These are phyloP conservation scores for Montipora sp. DNA, from an alignment of 64 coral and sea anemone species.

Conservation along the genomic window DNA sequence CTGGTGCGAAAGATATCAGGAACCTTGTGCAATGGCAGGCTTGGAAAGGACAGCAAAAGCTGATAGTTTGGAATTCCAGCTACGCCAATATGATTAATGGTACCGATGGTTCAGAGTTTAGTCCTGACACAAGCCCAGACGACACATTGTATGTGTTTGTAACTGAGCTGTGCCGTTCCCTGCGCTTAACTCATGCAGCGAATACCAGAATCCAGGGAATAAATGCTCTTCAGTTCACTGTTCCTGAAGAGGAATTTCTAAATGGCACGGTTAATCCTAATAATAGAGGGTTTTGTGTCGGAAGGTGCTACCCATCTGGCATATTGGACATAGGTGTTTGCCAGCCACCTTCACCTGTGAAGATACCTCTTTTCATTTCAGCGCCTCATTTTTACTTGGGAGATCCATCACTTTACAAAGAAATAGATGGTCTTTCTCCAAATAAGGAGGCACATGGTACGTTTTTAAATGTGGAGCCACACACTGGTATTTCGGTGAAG, in stretches of 20 bases:
- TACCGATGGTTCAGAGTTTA: slow-evolving; percentile 91
- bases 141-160: slow-evolving; percentile 91
- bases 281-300: slow-evolving; percentile 86
- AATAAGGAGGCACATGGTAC: slow-evolving; percentile 85
- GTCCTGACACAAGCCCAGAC: slow-evolving; percentile 55
- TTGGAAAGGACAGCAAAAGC: slow-evolving; percentile 73
- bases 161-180: slow-evolving; percentile 85
- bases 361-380: slow-evolving; percentile 87
- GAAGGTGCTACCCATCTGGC: slow-evolving; percentile 86
- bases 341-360: slow-evolving; percentile 71
- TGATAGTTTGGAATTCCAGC: slow-evolving; percentile 78
- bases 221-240: slow-evolving; percentile 63
- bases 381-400: slow-evolving; percentile 95
- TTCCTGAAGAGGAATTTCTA: slow-evolving; percentile 69
- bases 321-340: slow-evolving; percentile 90
- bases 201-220: slow-evolving; percentile 66
- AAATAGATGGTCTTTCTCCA: slow-evolving; percentile 76
- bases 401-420: slow-evolving; percentile 39
- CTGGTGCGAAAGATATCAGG: slow-evolving; percentile 78
- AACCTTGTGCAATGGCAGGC: slow-evolving; percentile 55
- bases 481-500: slow-evolving; percentile 80
- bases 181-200: slow-evolving; percentile 69
- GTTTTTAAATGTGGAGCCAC: slow-evolving; percentile 83
- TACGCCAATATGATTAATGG: slow-evolving; percentile 98
- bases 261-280: slow-evolving; percentile 77